Percentiles rank a stretch among this genome's conserved stretches.
These are phyloP conservation scores for Agapornis canus DNA, from an alignment of 2,797 vertebrate genomes.

Conservation along the genomic window DNA sequence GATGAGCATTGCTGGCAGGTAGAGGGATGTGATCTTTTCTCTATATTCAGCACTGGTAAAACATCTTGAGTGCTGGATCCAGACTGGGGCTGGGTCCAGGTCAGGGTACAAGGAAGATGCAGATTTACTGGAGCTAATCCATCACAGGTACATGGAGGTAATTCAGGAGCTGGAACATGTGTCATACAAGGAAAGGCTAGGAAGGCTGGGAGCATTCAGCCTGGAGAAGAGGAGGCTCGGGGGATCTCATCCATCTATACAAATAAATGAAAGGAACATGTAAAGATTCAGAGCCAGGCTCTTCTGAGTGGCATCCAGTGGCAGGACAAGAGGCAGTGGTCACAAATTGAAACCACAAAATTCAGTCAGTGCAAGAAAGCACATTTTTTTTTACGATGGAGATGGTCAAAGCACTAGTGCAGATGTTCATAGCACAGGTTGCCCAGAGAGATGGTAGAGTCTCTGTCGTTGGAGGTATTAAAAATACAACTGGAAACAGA, in stretches of 20 bases:
- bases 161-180: neutral
- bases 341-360: neutral
- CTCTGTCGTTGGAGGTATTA: neutral
- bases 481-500: neutral
- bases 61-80: neutral
- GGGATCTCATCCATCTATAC: neutral
- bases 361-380: neutral
- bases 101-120: neutral
- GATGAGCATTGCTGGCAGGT: neutral
- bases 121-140: fast-evolving
- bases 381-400: neutral
- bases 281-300: neutral
- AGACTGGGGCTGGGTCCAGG: neutral
- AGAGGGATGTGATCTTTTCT: neutral
- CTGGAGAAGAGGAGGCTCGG: neutral
- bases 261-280: neutral
- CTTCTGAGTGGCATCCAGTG: neutral
- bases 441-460: neutral
- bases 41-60: neutral
- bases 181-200: neutral
- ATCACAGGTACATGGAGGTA: neutral
- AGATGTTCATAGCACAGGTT: neutral
- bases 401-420: neutral
- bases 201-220: neutral
- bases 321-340: neutral